Evolutionary conservation across 2,888 invertebrate genomes (phyloP), one percentile per base, ranked within the genome.

Genomic region (Hemithea aestivaria): DNA sequence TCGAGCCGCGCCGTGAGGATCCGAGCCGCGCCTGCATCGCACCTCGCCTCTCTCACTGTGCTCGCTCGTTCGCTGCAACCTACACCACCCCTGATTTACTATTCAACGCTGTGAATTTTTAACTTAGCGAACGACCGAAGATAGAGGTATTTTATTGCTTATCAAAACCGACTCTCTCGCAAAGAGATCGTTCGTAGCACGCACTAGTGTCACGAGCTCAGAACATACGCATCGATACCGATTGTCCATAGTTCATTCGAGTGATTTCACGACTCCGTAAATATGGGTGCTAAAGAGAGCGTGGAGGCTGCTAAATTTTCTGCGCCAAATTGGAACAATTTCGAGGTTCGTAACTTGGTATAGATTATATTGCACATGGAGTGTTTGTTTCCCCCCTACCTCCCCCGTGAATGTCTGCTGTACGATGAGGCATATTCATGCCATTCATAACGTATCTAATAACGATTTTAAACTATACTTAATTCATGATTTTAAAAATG

Each of bases 221-320:
- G 72, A 79, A 72, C 80, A 77, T 78, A 74, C 76, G 71, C 80
- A 83, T 83, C 70, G 75, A 77, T 69, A 77, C 67, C 67, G 73
- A 71, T 76, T 78, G 62, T 74, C 29, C 81, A 76, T 82, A 78
- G 73, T 71, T 72, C 74, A 81, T 81, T 75, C 67, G 73, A 84
- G 85, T 83, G 85, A 80, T 77, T 70, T 77, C 76, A 78, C 78
- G 66, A 75, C 67, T 78, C 72, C 74, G 69, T 82, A 83, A 88
- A 87, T 78, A 93, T 93, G 93, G 93, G 93, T 87, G 93, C 93
- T 81, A 93, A 93, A 90, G 92, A 92, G 81, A 93, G 93, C 89
- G 93, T 93, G 80, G 93, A 93, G 82, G 92, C 92, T 73, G 92
- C 91, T 77, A 93, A 93, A 90, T 90, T 92, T 89, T 92, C 92